Evolutionary conservation across 2,797 vertebrate species (phyloP).

Genomic region (Garrulus glandarius): DNA sequence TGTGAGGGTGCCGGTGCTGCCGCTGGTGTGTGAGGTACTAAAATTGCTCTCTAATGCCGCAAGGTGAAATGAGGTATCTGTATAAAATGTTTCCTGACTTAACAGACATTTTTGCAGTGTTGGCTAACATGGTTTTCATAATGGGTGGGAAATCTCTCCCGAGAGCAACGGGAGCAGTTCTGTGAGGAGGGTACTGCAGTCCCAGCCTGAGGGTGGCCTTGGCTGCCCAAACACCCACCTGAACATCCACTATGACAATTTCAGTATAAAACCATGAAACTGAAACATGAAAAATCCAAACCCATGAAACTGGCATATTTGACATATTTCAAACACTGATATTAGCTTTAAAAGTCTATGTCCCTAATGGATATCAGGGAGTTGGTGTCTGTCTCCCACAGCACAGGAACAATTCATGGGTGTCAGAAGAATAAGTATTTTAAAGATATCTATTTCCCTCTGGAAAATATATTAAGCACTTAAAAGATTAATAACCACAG

Average conservation of each 20-base stretch:
- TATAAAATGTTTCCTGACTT: accelerated
- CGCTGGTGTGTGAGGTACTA: not conserved
- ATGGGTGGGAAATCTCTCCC: accelerated
- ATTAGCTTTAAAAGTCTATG: accelerated
- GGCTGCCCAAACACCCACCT: not conserved
- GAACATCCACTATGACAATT: too few species aligned
- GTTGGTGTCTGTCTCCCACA: too few species aligned
- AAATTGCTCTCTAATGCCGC: accelerated
- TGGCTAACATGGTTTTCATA: not conserved
- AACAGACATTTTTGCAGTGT: not conserved
- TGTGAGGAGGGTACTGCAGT: not conserved
- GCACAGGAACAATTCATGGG: accelerated
- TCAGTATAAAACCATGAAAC: accelerated
- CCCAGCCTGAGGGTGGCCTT: not conserved
- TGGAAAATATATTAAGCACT: not conserved
- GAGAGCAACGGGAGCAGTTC: accelerated
- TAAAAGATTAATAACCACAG: not conserved
- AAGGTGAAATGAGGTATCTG: not conserved
- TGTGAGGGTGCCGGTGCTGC: not conserved
- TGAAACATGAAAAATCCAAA: not conserved
- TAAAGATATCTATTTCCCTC: not conserved
- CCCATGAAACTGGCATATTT: accelerated
- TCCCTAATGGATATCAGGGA: not conserved
- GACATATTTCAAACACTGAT: accelerated
- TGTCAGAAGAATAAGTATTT: not conserved